phyloP scores from a whole-genome alignment of 2,888 invertebrate genomes.

The Mesorhabditis belari region DNA sequence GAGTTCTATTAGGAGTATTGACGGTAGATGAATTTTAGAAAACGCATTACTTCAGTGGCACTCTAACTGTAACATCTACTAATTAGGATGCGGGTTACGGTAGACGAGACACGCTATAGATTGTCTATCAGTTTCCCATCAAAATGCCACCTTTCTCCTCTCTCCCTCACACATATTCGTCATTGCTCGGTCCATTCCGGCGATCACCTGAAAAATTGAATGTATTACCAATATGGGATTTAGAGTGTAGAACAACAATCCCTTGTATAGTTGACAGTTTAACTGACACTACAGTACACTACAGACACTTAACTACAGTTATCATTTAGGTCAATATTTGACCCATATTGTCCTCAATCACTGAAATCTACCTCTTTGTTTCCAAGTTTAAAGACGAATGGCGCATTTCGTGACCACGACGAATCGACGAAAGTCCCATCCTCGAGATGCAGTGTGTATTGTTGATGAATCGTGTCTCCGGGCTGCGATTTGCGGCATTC shows the following conservation, averaged over 20 bases:
- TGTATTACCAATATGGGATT: too few relatives aligned
- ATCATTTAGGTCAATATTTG: not conserved
- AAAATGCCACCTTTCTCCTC: conserved; percentile 48
- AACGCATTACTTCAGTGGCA: too few relatives aligned
- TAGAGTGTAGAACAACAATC: too few relatives aligned
- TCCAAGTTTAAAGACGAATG: conserved; percentile 46
- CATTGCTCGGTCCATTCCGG: conserved; percentile 50
- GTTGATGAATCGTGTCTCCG: conserved; percentile 49
- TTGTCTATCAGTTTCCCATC: conserved; percentile 30
- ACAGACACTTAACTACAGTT: too few relatives aligned
- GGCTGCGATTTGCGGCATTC: conserved; percentile 31
- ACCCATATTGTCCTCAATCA: not conserved
- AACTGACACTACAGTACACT: too few relatives aligned
- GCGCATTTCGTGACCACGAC: conserved; percentile 45
- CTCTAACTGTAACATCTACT: too few relatives aligned
- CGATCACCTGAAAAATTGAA: conserved; percentile 39
- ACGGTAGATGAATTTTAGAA: too few relatives aligned
- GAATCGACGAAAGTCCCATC: conserved; percentile 52
- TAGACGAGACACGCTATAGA: too few relatives aligned
- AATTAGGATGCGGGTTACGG: too few relatives aligned
- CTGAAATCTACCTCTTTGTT: conserved; percentile 22
- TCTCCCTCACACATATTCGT: conserved; percentile 52
- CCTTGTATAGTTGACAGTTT: too few relatives aligned
- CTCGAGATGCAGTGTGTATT: conserved; percentile 46
- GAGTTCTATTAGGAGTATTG: too few relatives aligned